Percentiles rank a stretch among this genome's conserved stretches.
These are phyloP conservation scores for Carcina quercana DNA, from an alignment of 2,888 invertebrate species.

Conservation along the genomic window DNA sequence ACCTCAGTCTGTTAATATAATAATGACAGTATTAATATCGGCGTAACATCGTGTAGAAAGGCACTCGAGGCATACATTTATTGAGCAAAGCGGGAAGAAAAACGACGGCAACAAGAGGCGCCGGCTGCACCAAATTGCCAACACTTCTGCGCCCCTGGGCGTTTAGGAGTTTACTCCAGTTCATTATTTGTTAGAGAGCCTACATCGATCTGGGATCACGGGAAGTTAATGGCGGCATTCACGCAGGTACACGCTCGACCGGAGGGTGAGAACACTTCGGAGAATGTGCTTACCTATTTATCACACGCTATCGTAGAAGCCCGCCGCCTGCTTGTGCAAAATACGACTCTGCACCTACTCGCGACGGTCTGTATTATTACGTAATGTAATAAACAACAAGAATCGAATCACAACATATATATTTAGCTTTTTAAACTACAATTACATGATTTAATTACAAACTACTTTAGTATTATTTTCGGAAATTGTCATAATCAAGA, in stretches of 20 bases:
- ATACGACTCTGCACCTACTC: no score
- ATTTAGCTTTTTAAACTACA: no score
- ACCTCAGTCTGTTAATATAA: conserved; percentile 23
- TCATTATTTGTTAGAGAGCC: conserved; percentile 57
- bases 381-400: no score
- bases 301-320: background rate
- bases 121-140: conserved; percentile 64
- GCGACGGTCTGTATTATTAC: background rate
- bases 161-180: conserved; percentile 49
- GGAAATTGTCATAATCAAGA: no score
- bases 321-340: no score
- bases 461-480: no score
- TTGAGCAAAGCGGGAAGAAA: conserved; percentile 60
- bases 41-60: conserved; percentile 43
- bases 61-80: conserved; percentile 52
- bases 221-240: conserved; percentile 12
- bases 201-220: conserved; percentile 36
- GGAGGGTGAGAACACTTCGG: conserved; percentile 2
- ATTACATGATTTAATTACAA: no score
- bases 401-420: no score
- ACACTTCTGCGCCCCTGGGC: conserved; percentile 51
- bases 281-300: conserved; percentile 1
- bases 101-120: conserved; percentile 55
- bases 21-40: conserved; percentile 41
- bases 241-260: conserved; percentile 4